Conservation (phyloP, 2,888 invertebrate genomes). For the Drosophila neotestacea region DNA sequence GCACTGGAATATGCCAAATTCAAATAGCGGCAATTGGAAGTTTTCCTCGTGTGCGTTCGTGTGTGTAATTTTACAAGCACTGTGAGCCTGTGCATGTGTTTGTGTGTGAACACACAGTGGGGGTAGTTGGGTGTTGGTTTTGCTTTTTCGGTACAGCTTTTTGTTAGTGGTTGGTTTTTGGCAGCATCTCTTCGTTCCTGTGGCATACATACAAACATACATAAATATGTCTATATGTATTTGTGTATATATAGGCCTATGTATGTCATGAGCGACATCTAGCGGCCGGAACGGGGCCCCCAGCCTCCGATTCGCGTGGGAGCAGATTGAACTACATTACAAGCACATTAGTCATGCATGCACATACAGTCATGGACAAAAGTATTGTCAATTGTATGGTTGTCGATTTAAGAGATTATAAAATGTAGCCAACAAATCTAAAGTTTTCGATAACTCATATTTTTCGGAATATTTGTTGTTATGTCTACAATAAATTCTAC, state of each 20-base stretch:
- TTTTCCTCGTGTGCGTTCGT: slow-evolving; percentile 54
- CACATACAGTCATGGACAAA: background rate
- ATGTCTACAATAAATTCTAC: no score
- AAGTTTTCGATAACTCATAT: no score
- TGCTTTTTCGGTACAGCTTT: slow-evolving; percentile 71
- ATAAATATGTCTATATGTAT: slow-evolving; percentile 30
- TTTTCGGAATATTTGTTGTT: no score
- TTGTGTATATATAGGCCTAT: slow-evolving; percentile 51
- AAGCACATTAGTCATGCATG: slow-evolving; percentile 60
- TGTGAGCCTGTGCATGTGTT: slow-evolving; percentile 12
- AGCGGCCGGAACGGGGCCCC: slow-evolving; percentile 47
- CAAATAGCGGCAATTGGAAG: slow-evolving; percentile 76
- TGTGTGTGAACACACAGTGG: slow-evolving; percentile 49
- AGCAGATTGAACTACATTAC: slow-evolving; percentile 72
- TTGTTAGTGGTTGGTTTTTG: slow-evolving; percentile 66
- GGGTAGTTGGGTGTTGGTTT: slow-evolving; percentile 76
- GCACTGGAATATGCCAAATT: slow-evolving; percentile 74
- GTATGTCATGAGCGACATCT: slow-evolving; percentile 79
- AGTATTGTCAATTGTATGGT: no score
- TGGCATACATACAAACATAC: slow-evolving; percentile 70
- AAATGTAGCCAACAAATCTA: no score
- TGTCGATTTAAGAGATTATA: no score
- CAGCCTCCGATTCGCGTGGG: slow-evolving; percentile 49
- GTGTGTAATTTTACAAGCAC: slow-evolving; percentile 56
- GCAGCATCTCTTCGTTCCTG: slow-evolving; percentile 42